Percentiles rank a stretch among this genome's conserved stretches.
Evolutionary conservation across 1,140 invertebrate genomes (phyloP).

Genomic region (Thaumetopoea pityocampa): DNA sequence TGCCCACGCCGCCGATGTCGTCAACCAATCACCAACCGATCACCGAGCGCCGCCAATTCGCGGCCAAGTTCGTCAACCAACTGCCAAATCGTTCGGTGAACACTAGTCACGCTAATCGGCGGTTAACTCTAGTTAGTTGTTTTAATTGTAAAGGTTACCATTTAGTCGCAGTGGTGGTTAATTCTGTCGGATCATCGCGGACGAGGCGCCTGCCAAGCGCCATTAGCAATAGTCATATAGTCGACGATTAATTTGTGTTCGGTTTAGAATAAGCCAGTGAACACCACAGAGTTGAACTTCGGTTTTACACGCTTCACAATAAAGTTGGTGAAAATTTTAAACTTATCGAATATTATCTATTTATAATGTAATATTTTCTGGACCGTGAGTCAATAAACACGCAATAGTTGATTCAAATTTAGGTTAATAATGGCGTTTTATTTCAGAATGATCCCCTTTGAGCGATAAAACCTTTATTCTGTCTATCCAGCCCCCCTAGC

Average conservation of each 20-base stretch:
- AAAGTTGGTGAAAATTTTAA: conserved; percentile 40
- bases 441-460: conserved; percentile 10
- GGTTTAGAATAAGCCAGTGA: conserved; percentile 71
- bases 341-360: conserved; percentile 61
- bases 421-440: conserved; percentile 46
- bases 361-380: conserved; percentile 71
- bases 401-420: conserved; percentile 73
- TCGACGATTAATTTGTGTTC: conserved; percentile 71
- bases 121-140: conserved; percentile 11
- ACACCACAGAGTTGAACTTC: conserved; percentile 59
- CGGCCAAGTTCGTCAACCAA: conserved; percentile 19
- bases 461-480: too few relatives aligned
- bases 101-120: conserved; percentile 20
- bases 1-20: too few relatives aligned
- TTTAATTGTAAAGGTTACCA: conserved; percentile 15
- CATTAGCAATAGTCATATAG: conserved; percentile 68
- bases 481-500: too few relatives aligned
- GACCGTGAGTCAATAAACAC: conserved; percentile 72
- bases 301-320: conserved; percentile 59
- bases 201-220: conserved; percentile 27
- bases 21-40: conserved; percentile 10
- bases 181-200: conserved; percentile 18
- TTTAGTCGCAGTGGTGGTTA: conserved; percentile 21
- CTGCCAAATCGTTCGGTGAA: conserved; percentile 21
- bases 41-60: conserved; percentile 10